Evolutionary conservation across 2,797 vertebrate genomes (phyloP).

Genomic region (Helostoma temminkii): DNA sequence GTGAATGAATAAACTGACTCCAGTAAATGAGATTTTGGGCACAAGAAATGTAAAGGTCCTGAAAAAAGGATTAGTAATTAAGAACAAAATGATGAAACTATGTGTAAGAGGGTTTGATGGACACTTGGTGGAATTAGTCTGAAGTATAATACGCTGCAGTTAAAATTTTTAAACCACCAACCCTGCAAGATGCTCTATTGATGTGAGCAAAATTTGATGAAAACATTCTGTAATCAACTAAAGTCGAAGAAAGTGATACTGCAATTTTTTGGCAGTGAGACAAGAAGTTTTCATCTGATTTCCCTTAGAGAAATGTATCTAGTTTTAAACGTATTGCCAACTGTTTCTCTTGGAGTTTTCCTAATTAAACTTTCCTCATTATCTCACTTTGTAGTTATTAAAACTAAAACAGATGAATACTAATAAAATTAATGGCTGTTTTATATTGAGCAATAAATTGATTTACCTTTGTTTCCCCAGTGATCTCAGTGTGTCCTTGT

Average conservation of each 20-base stretch:
- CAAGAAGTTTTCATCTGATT: too few species aligned
- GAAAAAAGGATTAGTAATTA: slow-evolving; percentile 27
- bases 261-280: too few species aligned
- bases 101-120: slow-evolving; percentile 41
- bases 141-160: slow-evolving; percentile 11
- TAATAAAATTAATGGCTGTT: slow-evolving; percentile 3
- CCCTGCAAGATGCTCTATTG: too few species aligned
- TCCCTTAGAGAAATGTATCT: too few species aligned
- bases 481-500: slow-evolving; percentile 84
- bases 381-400: not conserved
- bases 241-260: too few species aligned
- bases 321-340: too few species aligned
- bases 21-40: slow-evolving; percentile 5
- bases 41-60: slow-evolving; percentile 13
- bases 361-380: not conserved
- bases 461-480: slow-evolving; percentile 87
- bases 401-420: not conserved
- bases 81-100: slow-evolving; percentile 50
- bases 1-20: slow-evolving; percentile 12
- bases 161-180: too few species aligned
- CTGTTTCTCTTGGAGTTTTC: too few species aligned
- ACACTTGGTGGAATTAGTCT: slow-evolving; percentile 37
- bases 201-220: too few species aligned
- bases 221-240: too few species aligned
- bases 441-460: slow-evolving; percentile 8